Conservation (phyloP, 2,888 invertebrate genomes). For the Ichneumon xanthorius region DNA sequence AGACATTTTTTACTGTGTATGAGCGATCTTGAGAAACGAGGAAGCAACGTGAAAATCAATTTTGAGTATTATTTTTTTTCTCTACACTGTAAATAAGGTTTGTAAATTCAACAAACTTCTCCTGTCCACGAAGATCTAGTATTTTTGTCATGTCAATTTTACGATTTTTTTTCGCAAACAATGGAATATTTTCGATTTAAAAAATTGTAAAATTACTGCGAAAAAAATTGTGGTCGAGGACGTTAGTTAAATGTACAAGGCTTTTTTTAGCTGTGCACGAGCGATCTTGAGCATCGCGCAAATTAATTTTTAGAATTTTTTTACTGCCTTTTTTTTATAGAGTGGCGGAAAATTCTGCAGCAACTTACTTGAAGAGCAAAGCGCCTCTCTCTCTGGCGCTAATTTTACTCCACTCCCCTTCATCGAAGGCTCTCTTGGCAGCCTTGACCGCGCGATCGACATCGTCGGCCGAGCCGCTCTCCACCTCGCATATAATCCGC, state of each 20-base stretch:
- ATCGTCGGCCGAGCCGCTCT: slow-evolving; percentile 91
- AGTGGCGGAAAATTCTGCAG: neutral
- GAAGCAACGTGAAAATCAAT: too few species aligned
- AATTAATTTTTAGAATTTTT: neutral
- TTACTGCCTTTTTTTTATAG: neutral
- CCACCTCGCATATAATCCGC: slow-evolving; percentile 90
- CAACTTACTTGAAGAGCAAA: slow-evolving; percentile 90
- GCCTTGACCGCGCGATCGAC: slow-evolving; percentile 95
- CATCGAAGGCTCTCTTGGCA: slow-evolving; percentile 94
- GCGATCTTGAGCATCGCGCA: too few species aligned
- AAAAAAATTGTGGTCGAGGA: too few species aligned
- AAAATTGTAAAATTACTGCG: too few species aligned
- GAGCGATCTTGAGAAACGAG: neutral
- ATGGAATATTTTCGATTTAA: too few species aligned
- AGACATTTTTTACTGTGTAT: neutral
- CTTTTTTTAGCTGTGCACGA: neutral
- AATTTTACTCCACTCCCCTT: slow-evolving; percentile 97
- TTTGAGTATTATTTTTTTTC: neutral
- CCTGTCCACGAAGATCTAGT: too few species aligned
- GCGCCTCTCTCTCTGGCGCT: slow-evolving; percentile 96
- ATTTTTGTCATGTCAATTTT: too few species aligned
- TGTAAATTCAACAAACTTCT: too few species aligned
- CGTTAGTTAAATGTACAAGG: too few species aligned
- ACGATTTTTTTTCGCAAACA: too few species aligned
- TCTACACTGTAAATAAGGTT: too few species aligned